Evolutionary conservation across 2,797 vertebrate genomes (phyloP).

Genomic region (Eospalax fontanierii): DNA sequence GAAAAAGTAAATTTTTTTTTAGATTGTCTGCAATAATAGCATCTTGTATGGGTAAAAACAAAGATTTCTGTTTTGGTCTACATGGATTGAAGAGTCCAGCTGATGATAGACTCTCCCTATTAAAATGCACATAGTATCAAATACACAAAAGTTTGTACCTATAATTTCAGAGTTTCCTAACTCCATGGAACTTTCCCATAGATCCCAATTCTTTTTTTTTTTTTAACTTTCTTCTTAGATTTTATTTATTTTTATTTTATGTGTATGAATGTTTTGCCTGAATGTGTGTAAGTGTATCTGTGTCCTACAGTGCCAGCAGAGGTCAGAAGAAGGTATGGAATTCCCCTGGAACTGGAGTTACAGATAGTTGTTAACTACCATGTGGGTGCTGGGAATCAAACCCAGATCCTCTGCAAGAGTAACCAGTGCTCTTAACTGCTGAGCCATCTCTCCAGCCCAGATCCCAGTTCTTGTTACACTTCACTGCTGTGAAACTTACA

Average conservation of each 20-base stretch:
- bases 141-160: not conserved
- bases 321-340: too few relatives aligned
- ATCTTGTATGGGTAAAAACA: conserved; percentile 7
- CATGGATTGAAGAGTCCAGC: not conserved
- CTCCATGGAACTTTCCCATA: not conserved
- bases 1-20: not conserved
- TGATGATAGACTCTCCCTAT: not conserved
- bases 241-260: too few relatives aligned
- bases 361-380: too few relatives aligned
- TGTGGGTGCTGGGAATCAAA: too few relatives aligned
- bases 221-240: too few relatives aligned
- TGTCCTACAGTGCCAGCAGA: too few relatives aligned
- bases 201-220: not conserved
- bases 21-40: not conserved
- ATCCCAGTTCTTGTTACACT: not conserved
- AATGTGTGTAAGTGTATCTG: too few relatives aligned
- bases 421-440: too few relatives aligned
- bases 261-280: too few relatives aligned
- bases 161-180: conserved; percentile 5
- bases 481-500: not conserved
- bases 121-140: not conserved
- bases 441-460: too few relatives aligned
- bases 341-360: too few relatives aligned
- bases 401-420: too few relatives aligned
- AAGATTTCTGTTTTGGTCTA: not conserved